Conservation (phyloP, 2,888 invertebrate species). For the Phyllotreta striolata region DNA sequence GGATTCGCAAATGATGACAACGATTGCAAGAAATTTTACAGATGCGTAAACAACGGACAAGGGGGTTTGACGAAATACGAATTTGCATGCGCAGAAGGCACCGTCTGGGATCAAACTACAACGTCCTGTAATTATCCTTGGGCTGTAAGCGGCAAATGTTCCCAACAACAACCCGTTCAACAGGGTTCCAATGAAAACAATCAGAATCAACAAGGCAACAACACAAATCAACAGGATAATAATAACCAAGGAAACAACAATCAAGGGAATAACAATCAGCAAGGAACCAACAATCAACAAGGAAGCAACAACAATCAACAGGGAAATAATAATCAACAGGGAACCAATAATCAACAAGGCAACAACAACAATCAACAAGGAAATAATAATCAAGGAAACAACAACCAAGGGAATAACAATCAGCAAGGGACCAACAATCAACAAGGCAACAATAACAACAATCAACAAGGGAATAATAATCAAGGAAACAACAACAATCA, state of each 20-base stretch:
- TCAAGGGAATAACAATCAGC: too few species aligned
- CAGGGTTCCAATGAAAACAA: constrained; percentile 34
- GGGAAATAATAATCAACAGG: constrained; percentile 30
- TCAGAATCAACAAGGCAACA: constrained; percentile 16
- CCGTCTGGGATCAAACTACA: constrained; percentile 76
- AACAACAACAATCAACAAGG: constrained; percentile 32
- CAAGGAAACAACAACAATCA: constrained; percentile 9
- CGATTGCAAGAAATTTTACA: constrained; percentile 79
- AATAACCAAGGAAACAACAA: too few species aligned
- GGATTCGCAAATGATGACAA: constrained; percentile 76
- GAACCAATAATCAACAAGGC: constrained; percentile 34
- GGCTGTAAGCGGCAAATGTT: constrained; percentile 61
- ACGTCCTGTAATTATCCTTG: constrained; percentile 77
- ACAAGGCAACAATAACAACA: constrained; percentile 22
- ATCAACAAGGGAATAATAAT: constrained; percentile 4
- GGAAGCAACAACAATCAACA: too few species aligned
- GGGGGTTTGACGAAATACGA: constrained; percentile 71
- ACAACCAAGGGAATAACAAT: constrained; percentile 21
- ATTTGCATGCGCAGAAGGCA: constrained; percentile 77
- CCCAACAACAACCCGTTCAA: constrained; percentile 24
- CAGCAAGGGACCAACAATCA: constrained; percentile 33
- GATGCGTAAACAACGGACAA: constrained; percentile 73
- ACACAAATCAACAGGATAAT: too few species aligned
- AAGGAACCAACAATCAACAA: too few species aligned
- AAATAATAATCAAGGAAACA: constrained; percentile 29